A percentile compares a stretch with the other conserved stretches of the same genome.
These are phyloP conservation scores for Macrophya alboannulata DNA, from an alignment of 2,888 invertebrate genomes.

Conservation along the genomic window DNA sequence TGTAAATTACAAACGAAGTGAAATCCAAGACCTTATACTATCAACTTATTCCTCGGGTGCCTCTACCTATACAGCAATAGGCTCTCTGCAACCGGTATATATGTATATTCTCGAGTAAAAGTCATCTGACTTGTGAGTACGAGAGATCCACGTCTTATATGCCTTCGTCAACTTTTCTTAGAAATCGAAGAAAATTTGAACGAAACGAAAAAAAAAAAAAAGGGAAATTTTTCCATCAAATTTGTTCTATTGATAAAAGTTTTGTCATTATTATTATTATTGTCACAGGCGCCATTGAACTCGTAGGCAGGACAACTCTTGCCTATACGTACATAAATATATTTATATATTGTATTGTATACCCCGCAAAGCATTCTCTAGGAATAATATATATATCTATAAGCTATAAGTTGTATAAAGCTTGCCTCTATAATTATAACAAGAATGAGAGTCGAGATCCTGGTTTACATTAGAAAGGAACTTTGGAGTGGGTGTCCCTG, in stretches of 20 bases:
- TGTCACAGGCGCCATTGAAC: slow-evolving; percentile 19
- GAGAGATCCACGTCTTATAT: not conserved
- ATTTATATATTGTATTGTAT: too few species aligned
- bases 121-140: not conserved
- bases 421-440: slow-evolving; percentile 32
- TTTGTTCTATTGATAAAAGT: not conserved
- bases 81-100: slow-evolving; percentile 1
- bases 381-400: too few species aligned
- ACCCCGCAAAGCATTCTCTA: not conserved
- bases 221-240: not conserved
- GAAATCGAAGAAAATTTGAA: not conserved
- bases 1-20: slow-evolving; percentile 50
- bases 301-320: slow-evolving; percentile 24
- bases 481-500: slow-evolving; percentile 58
- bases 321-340: not conserved
- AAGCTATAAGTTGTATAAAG: not conserved
- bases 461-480: slow-evolving; percentile 58
- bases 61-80: not conserved
- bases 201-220: not conserved
- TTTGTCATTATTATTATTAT: not conserved
- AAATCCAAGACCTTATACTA: slow-evolving; percentile 25
- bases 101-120: not conserved
- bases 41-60: not conserved
- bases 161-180: not conserved
- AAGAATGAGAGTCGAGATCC: slow-evolving; percentile 53